Evolutionary conservation across 2,113 vertebrate genomes (phyloP), one percentile per base, ranked within the genome.

Genomic region (Nettapus auritus): DNA sequence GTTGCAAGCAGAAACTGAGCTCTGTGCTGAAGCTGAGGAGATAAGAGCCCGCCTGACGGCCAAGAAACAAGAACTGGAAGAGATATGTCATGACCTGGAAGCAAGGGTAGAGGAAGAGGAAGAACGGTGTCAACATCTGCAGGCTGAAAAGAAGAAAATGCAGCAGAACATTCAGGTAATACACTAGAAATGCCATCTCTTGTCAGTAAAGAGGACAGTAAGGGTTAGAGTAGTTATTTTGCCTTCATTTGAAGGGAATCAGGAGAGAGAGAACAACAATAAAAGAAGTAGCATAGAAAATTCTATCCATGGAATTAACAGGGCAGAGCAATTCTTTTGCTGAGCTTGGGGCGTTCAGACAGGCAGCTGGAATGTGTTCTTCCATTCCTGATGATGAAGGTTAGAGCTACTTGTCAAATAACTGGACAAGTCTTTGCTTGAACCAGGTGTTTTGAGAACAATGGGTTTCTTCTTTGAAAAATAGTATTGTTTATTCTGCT

Each of bases 1-100:
- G 97, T 98, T 99, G 38, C 99, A 99, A 97, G 99, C 99, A 1
- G 99, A 99, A 95, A 99, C 99, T 0, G 99, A 99, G 44, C 98
- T 99, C 52, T 99, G 99, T 19, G 99, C 99, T 0, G 99, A 99
- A 96, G 99, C 99, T 0, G 99, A 99, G 96, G 99, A 99, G 98
- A 99, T 99, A 97, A 98, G 99, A 86, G 98, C 98, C 75, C 99
- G 99, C 22, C 98, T 99, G 77, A 98, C 99, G 3, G 98, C 99
- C 57, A 99, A 98, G 97, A 99, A 99, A 93, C 99, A 99, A 96
- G 99, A 99, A 88, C 97, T 99, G 73, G 99, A 99, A 96, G 99
- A 99, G 96, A 99, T 99, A 68, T 99, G 99, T 77, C 99, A 99
- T 8, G 99, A 99, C 95, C 97, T 99, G 84, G 99, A 99, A 97